phyloP scores from a whole-genome alignment of 2,113 vertebrate species.

The Syrmaticus mikado region DNA sequence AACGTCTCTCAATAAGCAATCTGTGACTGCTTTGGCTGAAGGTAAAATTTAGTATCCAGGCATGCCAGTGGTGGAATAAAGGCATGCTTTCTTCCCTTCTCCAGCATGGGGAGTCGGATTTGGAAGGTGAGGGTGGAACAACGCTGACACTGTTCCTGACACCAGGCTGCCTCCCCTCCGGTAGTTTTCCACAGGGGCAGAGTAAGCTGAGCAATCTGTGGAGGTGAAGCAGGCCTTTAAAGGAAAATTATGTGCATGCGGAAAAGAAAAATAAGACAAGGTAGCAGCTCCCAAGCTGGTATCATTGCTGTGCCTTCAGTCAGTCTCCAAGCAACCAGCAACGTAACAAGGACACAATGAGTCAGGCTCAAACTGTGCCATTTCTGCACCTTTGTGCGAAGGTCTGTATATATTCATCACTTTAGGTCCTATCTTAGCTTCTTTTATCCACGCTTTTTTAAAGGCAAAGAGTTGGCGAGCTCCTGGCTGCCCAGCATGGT shows the following conservation, averaged over 20 bases:
- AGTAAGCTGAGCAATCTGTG: conserved; percentile 25
- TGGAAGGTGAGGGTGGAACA: conserved; percentile 77
- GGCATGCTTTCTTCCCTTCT: conserved; percentile 74
- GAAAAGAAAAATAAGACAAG: conserved; percentile 60
- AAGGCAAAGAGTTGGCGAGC: neutral
- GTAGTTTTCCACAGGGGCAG: conserved; percentile 80
- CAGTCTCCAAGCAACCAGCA: conserved; percentile 37
- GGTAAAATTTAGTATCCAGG: conserved; percentile 64
- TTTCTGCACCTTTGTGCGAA: neutral
- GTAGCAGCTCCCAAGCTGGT: neutral
- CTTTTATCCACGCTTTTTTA: neutral
- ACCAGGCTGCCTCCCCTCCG: conserved; percentile 62
- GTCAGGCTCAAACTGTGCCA: neutral
- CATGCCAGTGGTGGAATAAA: conserved; percentile 69
- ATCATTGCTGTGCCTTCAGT: conserved; percentile 16
- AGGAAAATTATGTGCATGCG: conserved; percentile 17
- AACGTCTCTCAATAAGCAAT: conserved; percentile 70
- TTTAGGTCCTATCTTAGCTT: neutral
- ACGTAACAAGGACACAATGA: conserved; percentile 35
- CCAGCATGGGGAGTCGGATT: neutral
- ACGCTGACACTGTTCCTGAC: conserved; percentile 76
- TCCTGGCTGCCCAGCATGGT: neutral
- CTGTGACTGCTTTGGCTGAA: conserved; percentile 76
- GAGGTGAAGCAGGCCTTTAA: conserved; percentile 53
- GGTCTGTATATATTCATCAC: neutral